Evolutionary conservation across 2,888 invertebrate species (phyloP).

Genomic region (Drosophila kuntzei): DNA sequence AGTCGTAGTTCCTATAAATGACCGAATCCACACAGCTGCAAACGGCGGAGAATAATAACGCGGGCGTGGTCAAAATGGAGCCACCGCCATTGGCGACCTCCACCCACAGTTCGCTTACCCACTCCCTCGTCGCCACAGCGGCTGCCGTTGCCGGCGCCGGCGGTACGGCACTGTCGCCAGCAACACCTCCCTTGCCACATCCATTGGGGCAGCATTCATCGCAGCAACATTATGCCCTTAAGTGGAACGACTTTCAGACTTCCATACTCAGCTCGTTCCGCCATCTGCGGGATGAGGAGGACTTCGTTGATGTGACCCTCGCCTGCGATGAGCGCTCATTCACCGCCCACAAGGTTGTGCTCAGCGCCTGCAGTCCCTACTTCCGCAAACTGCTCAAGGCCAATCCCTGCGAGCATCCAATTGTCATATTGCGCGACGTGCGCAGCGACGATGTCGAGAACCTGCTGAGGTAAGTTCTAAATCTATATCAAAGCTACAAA

Average conservation of each 20-base stretch:
- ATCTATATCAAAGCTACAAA: background rate
- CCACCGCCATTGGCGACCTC: conserved; percentile 86
- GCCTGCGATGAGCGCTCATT: conserved; percentile 96
- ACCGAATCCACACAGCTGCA: conserved; percentile 86
- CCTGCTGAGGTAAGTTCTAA: conserved; percentile 88
- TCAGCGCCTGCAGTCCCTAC: conserved; percentile 97
- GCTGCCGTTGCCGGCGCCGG: conserved; percentile 49
- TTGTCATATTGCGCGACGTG: conserved; percentile 94
- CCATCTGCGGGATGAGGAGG: conserved; percentile 94
- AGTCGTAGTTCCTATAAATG: conserved; percentile 78
- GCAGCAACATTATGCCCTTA: conserved; percentile 94
- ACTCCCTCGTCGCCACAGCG: conserved; percentile 62
- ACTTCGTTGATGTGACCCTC: conserved; percentile 96
- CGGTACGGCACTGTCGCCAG: conserved; percentile 69
- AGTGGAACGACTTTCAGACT: conserved; percentile 97
- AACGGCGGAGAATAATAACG: conserved; percentile 85
- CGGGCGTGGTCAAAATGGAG: conserved; percentile 86
- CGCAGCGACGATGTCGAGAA: conserved; percentile 94
- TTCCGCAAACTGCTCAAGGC: conserved; percentile 95
- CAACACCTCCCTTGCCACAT: conserved; percentile 60
- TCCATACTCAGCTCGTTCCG: conserved; percentile 96
- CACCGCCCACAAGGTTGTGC: conserved; percentile 95
- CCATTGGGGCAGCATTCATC: conserved; percentile 36
- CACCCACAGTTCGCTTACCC: conserved; percentile 84
- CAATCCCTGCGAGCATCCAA: conserved; percentile 96